Percentiles rank a stretch among this genome's conserved stretches.
These are phyloP conservation scores for Polyploca ridens DNA, from an alignment of 2,888 invertebrate genomes.

Conservation along the genomic window DNA sequence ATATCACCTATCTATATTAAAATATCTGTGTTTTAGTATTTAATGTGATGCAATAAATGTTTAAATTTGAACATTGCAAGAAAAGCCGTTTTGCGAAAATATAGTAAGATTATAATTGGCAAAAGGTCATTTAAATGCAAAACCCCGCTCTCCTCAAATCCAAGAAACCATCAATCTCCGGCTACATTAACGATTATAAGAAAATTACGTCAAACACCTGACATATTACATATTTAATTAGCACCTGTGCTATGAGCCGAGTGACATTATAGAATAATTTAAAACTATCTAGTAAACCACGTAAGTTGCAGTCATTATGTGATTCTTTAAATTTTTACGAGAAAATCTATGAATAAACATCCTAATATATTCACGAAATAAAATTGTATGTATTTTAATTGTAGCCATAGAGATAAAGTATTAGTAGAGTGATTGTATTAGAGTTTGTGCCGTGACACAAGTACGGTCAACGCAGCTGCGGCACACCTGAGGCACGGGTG, in stretches of 20 bases:
- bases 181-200: not conserved
- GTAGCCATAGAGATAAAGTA: no score
- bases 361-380: no score
- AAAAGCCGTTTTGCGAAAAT: not conserved
- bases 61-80: no score
- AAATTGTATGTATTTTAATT: no score
- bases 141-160: not conserved
- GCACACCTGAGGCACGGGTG: no score
- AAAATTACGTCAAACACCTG: slow-evolving; percentile 7
- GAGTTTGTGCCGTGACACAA: no score
- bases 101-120: not conserved
- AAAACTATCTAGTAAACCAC: not conserved
- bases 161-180: slow-evolving; percentile 2
- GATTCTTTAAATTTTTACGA: not conserved
- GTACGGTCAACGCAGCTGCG: no score
- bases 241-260: not conserved
- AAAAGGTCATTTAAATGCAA: not conserved
- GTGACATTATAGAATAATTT: slow-evolving; percentile 3
- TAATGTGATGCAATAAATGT: no score
- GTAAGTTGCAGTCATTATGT: not conserved
- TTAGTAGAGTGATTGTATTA: no score
- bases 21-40: no score
- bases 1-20: no score
- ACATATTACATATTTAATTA: slow-evolving; percentile 12
- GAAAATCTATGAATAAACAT: not conserved